Evolutionary conservation across 2,888 invertebrate genomes (phyloP).

Genomic region (Scaptomyza cyrtandrae): DNA sequence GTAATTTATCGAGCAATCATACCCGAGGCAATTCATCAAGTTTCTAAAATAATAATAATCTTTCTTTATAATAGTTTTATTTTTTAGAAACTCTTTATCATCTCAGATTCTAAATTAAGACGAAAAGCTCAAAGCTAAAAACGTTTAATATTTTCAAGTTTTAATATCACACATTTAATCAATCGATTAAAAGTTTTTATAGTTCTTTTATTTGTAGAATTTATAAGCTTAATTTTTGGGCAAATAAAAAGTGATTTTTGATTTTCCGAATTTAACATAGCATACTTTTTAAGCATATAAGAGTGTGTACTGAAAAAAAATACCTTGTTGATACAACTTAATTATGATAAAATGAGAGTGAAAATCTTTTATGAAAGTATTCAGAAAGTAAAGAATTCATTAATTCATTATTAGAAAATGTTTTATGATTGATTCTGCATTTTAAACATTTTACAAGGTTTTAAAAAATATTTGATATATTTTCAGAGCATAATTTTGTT

Average conservation of each 20-base stretch:
- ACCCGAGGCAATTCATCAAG: constrained; percentile 21
- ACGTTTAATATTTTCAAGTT: too few species aligned
- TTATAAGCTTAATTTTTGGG: not conserved
- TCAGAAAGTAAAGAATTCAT: too few species aligned
- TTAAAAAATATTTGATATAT: too few species aligned
- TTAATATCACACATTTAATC: too few species aligned
- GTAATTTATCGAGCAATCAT: constrained; percentile 17
- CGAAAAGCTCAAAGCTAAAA: constrained; percentile 9
- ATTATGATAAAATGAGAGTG: too few species aligned
- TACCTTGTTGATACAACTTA: not conserved
- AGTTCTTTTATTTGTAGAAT: not conserved
- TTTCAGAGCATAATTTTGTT: too few species aligned
- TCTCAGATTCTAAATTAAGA: constrained; percentile 15
- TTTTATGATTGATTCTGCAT: not conserved
- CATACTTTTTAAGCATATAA: constrained; percentile 11
- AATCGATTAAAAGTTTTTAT: constrained; percentile 10
- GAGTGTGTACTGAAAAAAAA: not conserved
- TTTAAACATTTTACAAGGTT: not conserved
- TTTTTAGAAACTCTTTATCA: constrained; percentile 21
- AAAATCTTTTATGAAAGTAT: too few species aligned
- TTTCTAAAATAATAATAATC: too few species aligned
- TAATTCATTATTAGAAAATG: too few species aligned
- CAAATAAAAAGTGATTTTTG: too few species aligned
- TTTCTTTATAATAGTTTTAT: not conserved
- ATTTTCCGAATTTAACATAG: constrained; percentile 6